Base-by-base conservation (phyloP, 2,888 invertebrate genomes). In the Apodemia duryi region DNA sequence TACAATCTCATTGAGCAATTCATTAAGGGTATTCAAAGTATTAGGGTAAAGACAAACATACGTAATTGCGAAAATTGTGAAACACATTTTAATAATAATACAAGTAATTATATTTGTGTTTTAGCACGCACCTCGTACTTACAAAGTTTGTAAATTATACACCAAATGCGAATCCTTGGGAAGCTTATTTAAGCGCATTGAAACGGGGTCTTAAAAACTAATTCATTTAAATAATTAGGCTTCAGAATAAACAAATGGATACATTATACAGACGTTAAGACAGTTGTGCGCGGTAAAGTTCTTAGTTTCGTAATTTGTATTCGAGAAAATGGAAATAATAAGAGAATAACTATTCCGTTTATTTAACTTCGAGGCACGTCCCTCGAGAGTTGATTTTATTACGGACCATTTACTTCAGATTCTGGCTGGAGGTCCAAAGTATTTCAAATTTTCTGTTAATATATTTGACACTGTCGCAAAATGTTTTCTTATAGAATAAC, bases 281-380 rank as follows among this genome's bases (percentile, higher is more conserved):
- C 67, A 69, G 66, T 67, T 67, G 61, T 62, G 51, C 67, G 61
- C 68, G 66, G 66, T 60, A 68, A 67, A 67, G 52, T 67, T 66
- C 64, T 64, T 65, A 68, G 63, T 65, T 65, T 49, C 46, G 54
- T 66, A 61, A 71, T 71, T 71, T 66, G 64, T 70, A 71, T 71
- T 71, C 71, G 63, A 54, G 67, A 68, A 67, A 70, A 71, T 70
- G 71, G 69, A 67, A 71, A 71, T 72, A 70, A 65, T 68, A 70
- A 70, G 66, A 65, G 69, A 67, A 71, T 71, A 71, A 71, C 71
- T 71, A 69, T 68, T 69, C 69, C 66, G 64, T 71, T 70, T 69
- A 68, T 71, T 71, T 67, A 71, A 70, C 66, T 72, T 72, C 70
- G 65, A 66, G 68, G 65, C 70, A 69, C 71, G 68, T 70, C 65